These are phyloP conservation scores for Solenodon paradoxus DNA, from an alignment of 2,113 vertebrate species.

Conservation along the genomic window DNA sequence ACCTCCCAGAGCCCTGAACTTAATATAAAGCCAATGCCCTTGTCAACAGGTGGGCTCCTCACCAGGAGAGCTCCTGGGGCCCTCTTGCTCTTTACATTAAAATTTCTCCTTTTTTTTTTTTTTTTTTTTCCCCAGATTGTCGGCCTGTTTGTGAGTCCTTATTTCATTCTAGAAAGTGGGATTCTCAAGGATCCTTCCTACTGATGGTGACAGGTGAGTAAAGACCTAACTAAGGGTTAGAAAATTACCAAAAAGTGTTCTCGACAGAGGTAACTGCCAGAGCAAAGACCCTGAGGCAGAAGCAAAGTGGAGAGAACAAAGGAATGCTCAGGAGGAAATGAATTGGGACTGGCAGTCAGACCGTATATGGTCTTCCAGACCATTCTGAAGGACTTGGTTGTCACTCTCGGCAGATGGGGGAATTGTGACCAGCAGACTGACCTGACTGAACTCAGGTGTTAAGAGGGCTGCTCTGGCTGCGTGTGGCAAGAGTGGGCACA, in stretches of 20 bases:
- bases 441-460: not conserved
- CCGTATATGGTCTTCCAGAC: rapidly evolving
- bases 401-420: not conserved
- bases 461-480: not conserved
- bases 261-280: not conserved
- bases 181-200: too few relatives aligned
- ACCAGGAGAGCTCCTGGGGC: too few relatives aligned
- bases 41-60: too few relatives aligned
- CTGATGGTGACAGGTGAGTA: not conserved
- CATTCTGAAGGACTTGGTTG: not conserved
- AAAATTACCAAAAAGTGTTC: not conserved
- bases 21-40: too few relatives aligned
- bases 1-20: too few relatives aligned
- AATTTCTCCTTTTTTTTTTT: too few relatives aligned
- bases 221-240: not conserved
- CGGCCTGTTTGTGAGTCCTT: too few relatives aligned
- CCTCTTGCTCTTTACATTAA: too few relatives aligned
- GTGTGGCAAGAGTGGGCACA: not conserved
- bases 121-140: too few relatives aligned
- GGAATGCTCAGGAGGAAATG: not conserved
- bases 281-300: not conserved
- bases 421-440: not conserved
- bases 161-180: too few relatives aligned
- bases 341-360: not conserved
- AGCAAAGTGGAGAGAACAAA: not conserved